Percentiles rank a stretch among this genome's conserved stretches.
These are phyloP conservation scores for Carcharodon carcharias DNA, from an alignment of 2,797 vertebrate species.

Conservation along the genomic window DNA sequence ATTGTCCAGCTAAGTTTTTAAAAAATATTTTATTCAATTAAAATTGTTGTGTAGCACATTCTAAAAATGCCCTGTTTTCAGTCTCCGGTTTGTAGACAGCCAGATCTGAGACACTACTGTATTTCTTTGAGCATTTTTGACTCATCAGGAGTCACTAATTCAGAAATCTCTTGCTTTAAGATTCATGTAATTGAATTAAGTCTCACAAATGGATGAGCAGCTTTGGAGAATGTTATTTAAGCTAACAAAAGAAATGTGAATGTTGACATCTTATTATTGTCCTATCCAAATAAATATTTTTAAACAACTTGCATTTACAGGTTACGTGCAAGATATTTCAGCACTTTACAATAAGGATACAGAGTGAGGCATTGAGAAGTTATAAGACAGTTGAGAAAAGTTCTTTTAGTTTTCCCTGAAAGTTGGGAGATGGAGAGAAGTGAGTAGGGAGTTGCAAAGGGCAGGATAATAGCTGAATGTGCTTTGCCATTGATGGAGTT, in stretches of 20 bases:
- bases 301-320: not conserved
- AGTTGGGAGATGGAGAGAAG: not conserved
- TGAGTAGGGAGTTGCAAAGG: not conserved
- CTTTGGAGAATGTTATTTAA: not conserved
- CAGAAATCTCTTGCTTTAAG: not conserved
- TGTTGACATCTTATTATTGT: not conserved
- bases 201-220: not conserved
- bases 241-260: not conserved
- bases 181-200: not conserved
- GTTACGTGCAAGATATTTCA: not conserved
- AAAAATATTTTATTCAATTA: too few relatives aligned
- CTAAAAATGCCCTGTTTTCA: too few relatives aligned
- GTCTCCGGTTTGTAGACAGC: too few relatives aligned
- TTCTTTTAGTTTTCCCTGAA: not conserved
- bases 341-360: not conserved
- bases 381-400: not conserved
- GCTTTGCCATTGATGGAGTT: not conserved
- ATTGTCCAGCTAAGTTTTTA: too few relatives aligned
- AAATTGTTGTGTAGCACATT: too few relatives aligned
- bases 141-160: not conserved
- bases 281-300: not conserved
- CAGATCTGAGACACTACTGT: not conserved
- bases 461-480: not conserved
- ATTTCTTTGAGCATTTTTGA: not conserved
- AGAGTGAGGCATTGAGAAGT: not conserved